Conservation (phyloP, 2,113 vertebrate species). For the Catharus minimus region DNA sequence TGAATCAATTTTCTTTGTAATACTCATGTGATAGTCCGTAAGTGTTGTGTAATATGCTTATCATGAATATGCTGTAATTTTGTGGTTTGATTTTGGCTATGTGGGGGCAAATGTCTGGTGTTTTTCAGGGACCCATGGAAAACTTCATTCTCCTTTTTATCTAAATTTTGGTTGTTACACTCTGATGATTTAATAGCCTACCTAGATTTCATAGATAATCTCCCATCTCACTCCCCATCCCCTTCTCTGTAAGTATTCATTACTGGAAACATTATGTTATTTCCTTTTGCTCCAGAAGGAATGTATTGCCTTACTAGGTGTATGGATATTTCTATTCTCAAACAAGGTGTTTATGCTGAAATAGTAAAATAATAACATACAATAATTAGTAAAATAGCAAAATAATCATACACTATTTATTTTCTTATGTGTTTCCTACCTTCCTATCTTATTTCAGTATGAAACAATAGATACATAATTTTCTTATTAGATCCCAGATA, state of each 20-base stretch:
- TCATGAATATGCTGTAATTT: neutral
- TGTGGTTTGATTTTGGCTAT: neutral
- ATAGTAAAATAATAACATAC: neutral
- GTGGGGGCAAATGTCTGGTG: neutral
- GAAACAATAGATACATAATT: neutral
- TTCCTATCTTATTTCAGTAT: neutral
- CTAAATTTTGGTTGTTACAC: neutral
- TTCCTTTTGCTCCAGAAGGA: neutral
- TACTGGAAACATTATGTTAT: neutral
- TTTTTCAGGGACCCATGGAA: neutral
- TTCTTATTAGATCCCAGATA: neutral
- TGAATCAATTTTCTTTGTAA: neutral
- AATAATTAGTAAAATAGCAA: neutral
- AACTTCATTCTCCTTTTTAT: neutral
- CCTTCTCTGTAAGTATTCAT: neutral
- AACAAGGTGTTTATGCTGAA: neutral
- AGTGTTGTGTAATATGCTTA: neutral
- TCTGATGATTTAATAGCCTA: neutral
- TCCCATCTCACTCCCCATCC: fast-evolving
- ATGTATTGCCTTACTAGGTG: fast-evolving
- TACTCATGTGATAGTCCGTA: neutral
- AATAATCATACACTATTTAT: neutral
- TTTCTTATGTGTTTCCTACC: neutral
- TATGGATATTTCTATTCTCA: neutral
- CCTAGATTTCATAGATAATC: neutral